phyloP scores from a whole-genome alignment of 30 jellyfish, hydroid and myxozoan genomes.

The Catostylus mosaicus region DNA sequence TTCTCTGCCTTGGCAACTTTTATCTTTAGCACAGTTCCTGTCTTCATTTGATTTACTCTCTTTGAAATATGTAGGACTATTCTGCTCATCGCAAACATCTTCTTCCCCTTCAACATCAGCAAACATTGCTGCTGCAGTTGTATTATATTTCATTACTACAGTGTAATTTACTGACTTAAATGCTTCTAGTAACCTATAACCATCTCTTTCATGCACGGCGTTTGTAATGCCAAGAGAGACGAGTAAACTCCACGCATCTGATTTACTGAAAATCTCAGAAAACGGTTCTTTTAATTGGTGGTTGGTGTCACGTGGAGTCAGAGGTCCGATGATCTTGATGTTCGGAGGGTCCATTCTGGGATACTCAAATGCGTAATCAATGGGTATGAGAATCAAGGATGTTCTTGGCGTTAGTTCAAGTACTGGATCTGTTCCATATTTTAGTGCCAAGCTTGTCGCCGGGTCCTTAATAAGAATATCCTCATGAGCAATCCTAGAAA shows the following conservation, averaged over 20 bases:
- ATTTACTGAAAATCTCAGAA: slow-evolving; percentile 3
- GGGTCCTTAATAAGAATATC: slow-evolving; percentile 1
- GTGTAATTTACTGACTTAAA: slow-evolving; percentile 13
- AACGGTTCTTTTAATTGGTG: slow-evolving; percentile 20
- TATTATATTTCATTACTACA: slow-evolving; percentile 56
- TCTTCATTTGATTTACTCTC: neutral
- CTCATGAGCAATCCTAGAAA: slow-evolving; percentile 18
- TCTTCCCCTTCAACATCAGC: neutral
- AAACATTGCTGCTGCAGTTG: neutral
- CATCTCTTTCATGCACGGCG: neutral
- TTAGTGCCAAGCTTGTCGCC: slow-evolving; percentile 11
- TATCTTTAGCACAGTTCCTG: too few species aligned
- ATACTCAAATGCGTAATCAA: slow-evolving; percentile 68
- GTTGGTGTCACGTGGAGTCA: slow-evolving; percentile 24
- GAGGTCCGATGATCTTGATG: slow-evolving; percentile 69
- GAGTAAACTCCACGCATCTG: slow-evolving; percentile 12
- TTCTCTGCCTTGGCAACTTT: neutral
- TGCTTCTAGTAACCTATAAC: slow-evolving; percentile 16
- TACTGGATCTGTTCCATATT: slow-evolving; percentile 31
- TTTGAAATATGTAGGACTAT: neutral
- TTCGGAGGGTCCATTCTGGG: slow-evolving; percentile 67
- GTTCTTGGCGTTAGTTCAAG: slow-evolving; percentile 31
- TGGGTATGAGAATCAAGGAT: slow-evolving; percentile 52
- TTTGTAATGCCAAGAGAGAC: slow-evolving; percentile 69
- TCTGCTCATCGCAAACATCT: neutral